Evolutionary conservation across 2,797 vertebrate genomes (phyloP).

Genomic region (Meriones psammophilus): DNA sequence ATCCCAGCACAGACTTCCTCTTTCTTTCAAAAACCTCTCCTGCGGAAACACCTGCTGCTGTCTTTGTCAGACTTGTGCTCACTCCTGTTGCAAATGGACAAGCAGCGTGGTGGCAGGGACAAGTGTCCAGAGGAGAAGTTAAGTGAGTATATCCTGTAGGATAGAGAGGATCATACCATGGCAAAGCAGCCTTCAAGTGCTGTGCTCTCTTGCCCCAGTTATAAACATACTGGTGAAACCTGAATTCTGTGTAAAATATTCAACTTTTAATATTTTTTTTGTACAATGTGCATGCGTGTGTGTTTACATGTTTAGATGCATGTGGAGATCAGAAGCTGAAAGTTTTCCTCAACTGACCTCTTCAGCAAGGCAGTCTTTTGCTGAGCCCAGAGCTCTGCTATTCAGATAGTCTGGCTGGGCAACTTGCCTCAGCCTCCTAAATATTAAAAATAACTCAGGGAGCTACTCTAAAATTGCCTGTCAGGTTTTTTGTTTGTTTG

Average conservation of each 20-base stretch:
- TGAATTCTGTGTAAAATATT: not conserved
- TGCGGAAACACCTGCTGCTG: not conserved
- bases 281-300: no score
- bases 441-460: not conserved
- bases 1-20: not conserved
- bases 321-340: not conserved
- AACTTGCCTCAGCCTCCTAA: not conserved
- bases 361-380: not conserved
- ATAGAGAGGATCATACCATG: not conserved
- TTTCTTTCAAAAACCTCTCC: not conserved
- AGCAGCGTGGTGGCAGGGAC: accelerated
- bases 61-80: not conserved
- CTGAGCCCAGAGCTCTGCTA: not conserved
- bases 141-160: accelerated
- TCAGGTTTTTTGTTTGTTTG: slow-evolving; percentile 31
- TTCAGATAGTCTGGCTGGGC: not conserved
- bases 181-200: not conserved
- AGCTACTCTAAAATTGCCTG: not conserved
- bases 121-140: not conserved
- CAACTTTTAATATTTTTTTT: not conserved
- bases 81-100: not conserved
- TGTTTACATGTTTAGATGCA: not conserved
- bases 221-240: not conserved
- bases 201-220: not conserved
- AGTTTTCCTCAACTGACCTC: not conserved